phyloP scores from a whole-genome alignment of 2,888 invertebrate genomes.

The Meta bourneti region DNA sequence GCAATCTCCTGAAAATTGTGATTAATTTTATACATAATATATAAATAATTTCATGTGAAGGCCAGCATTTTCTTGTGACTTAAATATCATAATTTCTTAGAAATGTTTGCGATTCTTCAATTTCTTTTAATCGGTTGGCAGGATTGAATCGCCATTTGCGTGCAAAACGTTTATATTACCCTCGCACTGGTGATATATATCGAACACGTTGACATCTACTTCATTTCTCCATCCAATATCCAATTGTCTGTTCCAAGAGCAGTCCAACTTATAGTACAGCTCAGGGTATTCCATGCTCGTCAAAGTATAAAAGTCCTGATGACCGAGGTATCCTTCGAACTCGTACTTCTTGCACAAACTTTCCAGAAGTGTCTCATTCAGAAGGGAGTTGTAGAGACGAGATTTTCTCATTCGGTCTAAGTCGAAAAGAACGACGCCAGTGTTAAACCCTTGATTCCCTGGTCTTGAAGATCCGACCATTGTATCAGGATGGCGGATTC shows the following conservation, averaged over 20 bases:
- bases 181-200: slow-evolving; percentile 86
- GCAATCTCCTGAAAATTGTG: no score
- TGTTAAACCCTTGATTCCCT: slow-evolving; percentile 87
- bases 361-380: slow-evolving; percentile 79
- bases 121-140: slow-evolving; percentile 82
- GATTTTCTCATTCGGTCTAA: slow-evolving; percentile 86
- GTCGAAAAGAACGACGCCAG: slow-evolving; percentile 88
- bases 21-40: no score
- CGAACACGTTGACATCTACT: slow-evolving; percentile 87
- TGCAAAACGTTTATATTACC: slow-evolving; percentile 87
- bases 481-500: slow-evolving; percentile 85
- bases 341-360: slow-evolving; percentile 81
- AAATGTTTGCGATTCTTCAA: no score
- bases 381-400: slow-evolving; percentile 83
- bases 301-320: slow-evolving; percentile 90
- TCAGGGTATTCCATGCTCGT: slow-evolving; percentile 87
- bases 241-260: slow-evolving; percentile 90
- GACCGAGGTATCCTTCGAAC: slow-evolving; percentile 87
- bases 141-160: slow-evolving; percentile 88
- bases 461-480: slow-evolving; percentile 84
- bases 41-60: no score
- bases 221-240: slow-evolving; percentile 90
- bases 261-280: slow-evolving; percentile 87
- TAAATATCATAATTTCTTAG: no score
- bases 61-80: no score